A percentile compares a stretch with the other conserved stretches of the same genome.
These are phyloP conservation scores for Leptinotarsa texana DNA, from an alignment of 1,140 invertebrate genomes.

Conservation along the genomic window DNA sequence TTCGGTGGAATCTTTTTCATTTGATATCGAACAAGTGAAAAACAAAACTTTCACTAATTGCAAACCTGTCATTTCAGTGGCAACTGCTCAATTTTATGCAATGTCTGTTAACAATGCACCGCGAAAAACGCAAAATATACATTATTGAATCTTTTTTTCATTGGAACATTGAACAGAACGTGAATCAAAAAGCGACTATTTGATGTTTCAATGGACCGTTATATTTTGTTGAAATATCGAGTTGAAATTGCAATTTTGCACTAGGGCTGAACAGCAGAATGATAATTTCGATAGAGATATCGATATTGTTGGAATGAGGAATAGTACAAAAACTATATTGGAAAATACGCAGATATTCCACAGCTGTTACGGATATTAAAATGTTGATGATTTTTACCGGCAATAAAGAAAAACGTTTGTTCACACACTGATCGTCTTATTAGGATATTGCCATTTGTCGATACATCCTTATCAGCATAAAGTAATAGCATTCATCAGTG, in stretches of 20 bases:
- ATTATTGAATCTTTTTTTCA: not conserved
- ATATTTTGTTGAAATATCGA: not conserved
- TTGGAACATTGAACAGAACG: not conserved
- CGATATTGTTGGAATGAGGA: not conserved
- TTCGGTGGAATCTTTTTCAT: no score
- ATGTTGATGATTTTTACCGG: no score
- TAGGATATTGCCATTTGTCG: no score
- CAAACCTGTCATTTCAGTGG: not conserved
- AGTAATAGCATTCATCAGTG: no score
- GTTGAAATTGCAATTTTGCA: not conserved
- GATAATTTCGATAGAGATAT: not conserved
- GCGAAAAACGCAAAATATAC: not conserved
- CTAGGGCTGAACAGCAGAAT: not conserved
- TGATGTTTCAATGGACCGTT: not conserved
- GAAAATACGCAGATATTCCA: no score
- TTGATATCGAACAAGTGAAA: not conserved
- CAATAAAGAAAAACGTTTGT: no score
- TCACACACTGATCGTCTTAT: no score
- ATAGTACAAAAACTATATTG: not conserved
- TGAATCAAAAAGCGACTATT: conserved; percentile 5
- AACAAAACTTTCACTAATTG: not conserved
- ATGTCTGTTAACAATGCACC: not conserved
- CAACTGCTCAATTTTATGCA: not conserved
- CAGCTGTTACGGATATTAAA: no score
- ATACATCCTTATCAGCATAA: no score